These are phyloP conservation scores for Micropoecilia bifurca DNA, from an alignment of 2,797 vertebrate genomes.

Conservation along the genomic window DNA sequence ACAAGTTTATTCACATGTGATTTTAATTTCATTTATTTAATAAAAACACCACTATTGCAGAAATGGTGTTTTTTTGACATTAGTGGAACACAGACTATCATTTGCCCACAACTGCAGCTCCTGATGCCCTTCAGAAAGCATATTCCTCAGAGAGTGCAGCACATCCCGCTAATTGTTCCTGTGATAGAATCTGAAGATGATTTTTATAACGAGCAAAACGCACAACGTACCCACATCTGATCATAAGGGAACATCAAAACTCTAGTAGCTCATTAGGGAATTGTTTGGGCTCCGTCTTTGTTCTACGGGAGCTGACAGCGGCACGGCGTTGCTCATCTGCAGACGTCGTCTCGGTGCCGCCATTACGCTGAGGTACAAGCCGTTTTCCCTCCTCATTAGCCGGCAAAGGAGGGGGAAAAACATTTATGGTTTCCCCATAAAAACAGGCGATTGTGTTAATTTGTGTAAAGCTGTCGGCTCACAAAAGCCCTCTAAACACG, in stretches of 20 bases:
- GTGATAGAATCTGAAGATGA: slow-evolving; percentile 63
- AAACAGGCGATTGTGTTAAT: slow-evolving; percentile 97
- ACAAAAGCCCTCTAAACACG: slow-evolving; percentile 97
- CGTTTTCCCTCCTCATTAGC: slow-evolving; percentile 91
- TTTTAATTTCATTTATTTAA: too few species aligned
- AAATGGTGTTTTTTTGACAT: too few species aligned
- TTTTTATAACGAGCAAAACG: slow-evolving; percentile 66
- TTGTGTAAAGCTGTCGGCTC: slow-evolving; percentile 90
- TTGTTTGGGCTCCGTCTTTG: slow-evolving; percentile 68
- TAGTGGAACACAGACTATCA: too few species aligned
- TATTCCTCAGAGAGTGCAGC: slow-evolving; percentile 45
- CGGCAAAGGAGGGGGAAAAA: slow-evolving; percentile 77
- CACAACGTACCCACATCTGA: slow-evolving; percentile 56
- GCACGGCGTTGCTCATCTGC: slow-evolving; percentile 62
- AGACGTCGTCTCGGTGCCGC: slow-evolving; percentile 53
- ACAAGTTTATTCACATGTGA: too few species aligned
- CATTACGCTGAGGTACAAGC: slow-evolving; percentile 77
- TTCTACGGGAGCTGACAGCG: slow-evolving; percentile 63
- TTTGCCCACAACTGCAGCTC: background rate
- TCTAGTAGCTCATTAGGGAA: slow-evolving; percentile 71
- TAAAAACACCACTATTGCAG: too few species aligned
- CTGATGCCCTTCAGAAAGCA: slow-evolving; percentile 43
- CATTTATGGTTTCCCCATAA: slow-evolving; percentile 95
- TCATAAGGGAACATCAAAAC: slow-evolving; percentile 66
- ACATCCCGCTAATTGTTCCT: slow-evolving; percentile 51